Conservation (phyloP, 2,113 vertebrate genomes). For the Dipodomys spectabilis region DNA sequence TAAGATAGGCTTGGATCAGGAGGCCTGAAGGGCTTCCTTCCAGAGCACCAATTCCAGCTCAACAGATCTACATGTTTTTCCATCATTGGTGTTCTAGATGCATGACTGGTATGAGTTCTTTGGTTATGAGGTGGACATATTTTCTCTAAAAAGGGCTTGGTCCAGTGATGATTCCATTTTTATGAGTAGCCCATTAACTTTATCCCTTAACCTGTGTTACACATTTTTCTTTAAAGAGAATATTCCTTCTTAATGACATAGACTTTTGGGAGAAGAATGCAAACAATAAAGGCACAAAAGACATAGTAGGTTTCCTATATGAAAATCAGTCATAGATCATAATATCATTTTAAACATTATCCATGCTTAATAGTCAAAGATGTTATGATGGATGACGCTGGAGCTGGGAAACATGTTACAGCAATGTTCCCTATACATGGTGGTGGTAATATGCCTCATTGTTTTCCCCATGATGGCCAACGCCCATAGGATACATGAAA, state of each 20-base stretch:
- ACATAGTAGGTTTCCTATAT: not conserved
- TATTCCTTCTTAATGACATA: not conserved
- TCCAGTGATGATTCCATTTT: not conserved
- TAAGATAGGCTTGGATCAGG: not conserved
- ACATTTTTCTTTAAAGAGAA: conserved; percentile 30
- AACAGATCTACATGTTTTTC: not conserved
- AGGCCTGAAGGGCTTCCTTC: not conserved
- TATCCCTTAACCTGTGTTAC: not conserved
- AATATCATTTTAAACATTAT: not conserved
- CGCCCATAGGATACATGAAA: not conserved
- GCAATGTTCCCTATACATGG: accelerated
- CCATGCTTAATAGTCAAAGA: not conserved
- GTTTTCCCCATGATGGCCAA: not conserved
- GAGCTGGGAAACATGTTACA: not conserved
- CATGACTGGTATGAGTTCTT: not conserved
- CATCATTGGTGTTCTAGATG: not conserved
- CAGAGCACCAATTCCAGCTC: not conserved
- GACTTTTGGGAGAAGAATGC: not conserved
- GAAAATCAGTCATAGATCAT: not conserved
- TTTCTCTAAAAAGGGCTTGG: not conserved
- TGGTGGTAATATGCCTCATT: not conserved
- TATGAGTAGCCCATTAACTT: not conserved
- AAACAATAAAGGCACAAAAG: not conserved
- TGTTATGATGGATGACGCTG: not conserved
- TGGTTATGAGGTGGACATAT: not conserved